Evolutionary conservation across 2,888 invertebrate species (phyloP), one percentile per base, ranked within the genome.

Genomic region (Drosophila greeni): DNA sequence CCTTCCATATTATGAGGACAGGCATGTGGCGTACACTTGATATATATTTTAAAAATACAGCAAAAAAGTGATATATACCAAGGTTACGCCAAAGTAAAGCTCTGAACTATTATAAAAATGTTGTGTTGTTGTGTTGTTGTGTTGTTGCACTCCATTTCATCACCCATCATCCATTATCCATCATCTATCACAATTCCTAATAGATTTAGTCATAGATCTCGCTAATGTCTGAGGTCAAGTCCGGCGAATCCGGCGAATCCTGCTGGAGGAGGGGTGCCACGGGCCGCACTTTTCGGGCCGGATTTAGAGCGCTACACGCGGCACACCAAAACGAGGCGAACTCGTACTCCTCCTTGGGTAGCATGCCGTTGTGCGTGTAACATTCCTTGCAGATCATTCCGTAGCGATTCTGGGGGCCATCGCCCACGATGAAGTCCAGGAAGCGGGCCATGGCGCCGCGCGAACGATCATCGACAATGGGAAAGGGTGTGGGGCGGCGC

Each of bases 301-400:
- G 94, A 90, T 98, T 98, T 86, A 94, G 91, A 31, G 91, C 90
- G 62, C 92, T 93, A 89, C 98, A 98, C 89, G 97, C 98, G 76
- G 95, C 96, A 88, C 98, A 99, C 52, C 93, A 91, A 89, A 95
- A 99, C 45, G 95, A 95, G 70, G 92, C 89, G 85, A 91, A 94
- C 67, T 94, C 94, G 78, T 92, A 94, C 82, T 93, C 93, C 74
- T 94, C 93, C 48, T 91, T 90, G 78, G 93, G 90, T 59, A 93
- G 92, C 94, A 94, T 93, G 47, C 99, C 99, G 89, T 99, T 99
- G 87, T 99, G 99, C 16, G 95, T 93, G 75, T 91, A 92, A 87
- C 99, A 99, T 73, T 94, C 92, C 37, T 91, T 91, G 88, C 99
- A 99, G 84, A 99, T 97, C 71, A 99, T 92, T 16, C 99, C 99